phyloP scores from a whole-genome alignment of 2,797 vertebrate species.

The Eupleurogrammus muticus region DNA sequence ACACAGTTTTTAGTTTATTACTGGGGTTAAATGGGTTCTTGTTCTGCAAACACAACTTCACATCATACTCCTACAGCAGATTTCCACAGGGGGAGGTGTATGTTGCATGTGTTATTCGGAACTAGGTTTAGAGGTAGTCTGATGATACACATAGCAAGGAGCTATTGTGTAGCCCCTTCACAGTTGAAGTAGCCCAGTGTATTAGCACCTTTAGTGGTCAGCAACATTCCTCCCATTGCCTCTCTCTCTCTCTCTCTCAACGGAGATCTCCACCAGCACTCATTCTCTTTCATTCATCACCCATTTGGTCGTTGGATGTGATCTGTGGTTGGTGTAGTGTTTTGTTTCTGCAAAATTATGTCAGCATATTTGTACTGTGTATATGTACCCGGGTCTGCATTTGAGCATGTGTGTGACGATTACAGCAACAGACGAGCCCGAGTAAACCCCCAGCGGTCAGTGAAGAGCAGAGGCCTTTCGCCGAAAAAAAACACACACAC shows the following conservation, averaged over 20 bases:
- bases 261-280: slow-evolving; percentile 53
- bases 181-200: slow-evolving; percentile 44
- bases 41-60: slow-evolving; percentile 28
- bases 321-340: slow-evolving; percentile 34
- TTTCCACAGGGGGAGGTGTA: slow-evolving; percentile 26
- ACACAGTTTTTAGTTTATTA: slow-evolving; percentile 8
- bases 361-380: slow-evolving; percentile 17
- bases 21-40: slow-evolving; percentile 19
- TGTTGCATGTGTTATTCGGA: slow-evolving; percentile 4
- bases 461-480: slow-evolving; percentile 22
- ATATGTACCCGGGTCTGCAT: slow-evolving; percentile 18
- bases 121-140: slow-evolving; percentile 8
- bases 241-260: slow-evolving; percentile 39
- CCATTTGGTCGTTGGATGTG: slow-evolving; percentile 55
- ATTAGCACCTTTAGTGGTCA: slow-evolving; percentile 44
- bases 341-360: slow-evolving; percentile 45
- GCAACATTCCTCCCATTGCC: slow-evolving; percentile 46
- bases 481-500: too few species aligned
- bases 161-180: not conserved
- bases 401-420: slow-evolving; percentile 17
- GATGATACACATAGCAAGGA: slow-evolving; percentile 38
- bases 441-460: slow-evolving; percentile 8
- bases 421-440: slow-evolving; percentile 18
- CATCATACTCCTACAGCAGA: slow-evolving; percentile 7
- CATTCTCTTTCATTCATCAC: slow-evolving; percentile 61